Conservation (phyloP, 2,113 vertebrate genomes). For the Trematomus loennbergii region DNA sequence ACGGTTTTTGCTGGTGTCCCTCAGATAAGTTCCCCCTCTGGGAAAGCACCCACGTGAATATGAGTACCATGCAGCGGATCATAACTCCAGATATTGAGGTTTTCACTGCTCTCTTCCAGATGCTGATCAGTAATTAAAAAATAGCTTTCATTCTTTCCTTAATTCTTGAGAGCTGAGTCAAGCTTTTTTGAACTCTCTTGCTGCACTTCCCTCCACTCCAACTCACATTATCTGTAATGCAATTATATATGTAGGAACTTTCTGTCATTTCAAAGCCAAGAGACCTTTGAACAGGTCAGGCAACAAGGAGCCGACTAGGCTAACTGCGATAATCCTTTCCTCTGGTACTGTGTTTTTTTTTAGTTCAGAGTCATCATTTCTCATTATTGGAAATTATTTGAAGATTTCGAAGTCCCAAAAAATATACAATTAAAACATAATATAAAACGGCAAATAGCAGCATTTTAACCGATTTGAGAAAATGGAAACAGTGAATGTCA, state of each 20-base stretch:
- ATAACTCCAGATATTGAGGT: conserved; percentile 78
- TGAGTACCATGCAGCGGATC: conserved; percentile 73
- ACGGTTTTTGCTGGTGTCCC: conserved; percentile 46
- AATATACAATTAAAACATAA: not conserved
- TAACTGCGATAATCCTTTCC: not conserved
- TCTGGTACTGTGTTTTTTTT: not conserved
- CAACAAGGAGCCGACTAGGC: not conserved
- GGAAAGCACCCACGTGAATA: conserved; percentile 68
- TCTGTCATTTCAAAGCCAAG: conserved; percentile 15
- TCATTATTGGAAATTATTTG: not conserved
- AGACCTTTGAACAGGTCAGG: not conserved
- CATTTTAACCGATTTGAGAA: not conserved
- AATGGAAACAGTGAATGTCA: too few relatives aligned
- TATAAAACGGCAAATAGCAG: not conserved
- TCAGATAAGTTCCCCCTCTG: conserved; percentile 39
- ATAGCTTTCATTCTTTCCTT: conserved; percentile 79
- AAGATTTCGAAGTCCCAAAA: not conserved
- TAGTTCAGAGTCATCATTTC: not conserved
- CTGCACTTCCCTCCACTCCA: conserved; percentile 36
- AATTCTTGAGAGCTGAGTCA: conserved; percentile 75
- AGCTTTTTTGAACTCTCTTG: conserved; percentile 53
- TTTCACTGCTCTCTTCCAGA: conserved; percentile 75
- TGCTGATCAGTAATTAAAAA: conserved; percentile 80
- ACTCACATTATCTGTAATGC: conserved; percentile 44
- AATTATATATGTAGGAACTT: conserved; percentile 37